Evolutionary conservation across 2,797 vertebrate species (phyloP).

Genomic region (Eleutherodactylus coqui): DNA sequence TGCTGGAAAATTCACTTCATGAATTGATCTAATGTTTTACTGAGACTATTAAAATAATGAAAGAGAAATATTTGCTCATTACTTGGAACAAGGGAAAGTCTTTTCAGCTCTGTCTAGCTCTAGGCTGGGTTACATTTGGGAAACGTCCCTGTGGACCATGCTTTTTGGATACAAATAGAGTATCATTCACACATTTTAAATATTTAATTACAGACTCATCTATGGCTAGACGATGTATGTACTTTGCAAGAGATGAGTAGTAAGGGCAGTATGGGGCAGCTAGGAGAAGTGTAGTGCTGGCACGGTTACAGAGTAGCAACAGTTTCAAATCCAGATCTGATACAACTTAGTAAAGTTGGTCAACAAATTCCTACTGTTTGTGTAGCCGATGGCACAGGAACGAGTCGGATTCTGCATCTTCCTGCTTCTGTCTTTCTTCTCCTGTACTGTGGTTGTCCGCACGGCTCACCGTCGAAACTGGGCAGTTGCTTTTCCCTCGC

Average conservation of each 20-base stretch:
- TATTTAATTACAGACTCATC: not conserved
- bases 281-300: not conserved
- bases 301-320: not conserved
- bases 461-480: no score
- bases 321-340: not conserved
- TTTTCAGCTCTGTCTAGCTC: not conserved
- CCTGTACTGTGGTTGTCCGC: no score
- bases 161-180: not conserved
- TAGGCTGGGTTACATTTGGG: not conserved
- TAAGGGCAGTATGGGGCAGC: not conserved
- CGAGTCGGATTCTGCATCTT: no score
- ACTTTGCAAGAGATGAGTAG: not conserved
- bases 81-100: slow-evolving; percentile 1
- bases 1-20: not conserved
- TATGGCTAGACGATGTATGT: not conserved
- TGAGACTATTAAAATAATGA: slow-evolving; percentile 11
- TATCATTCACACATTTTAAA: not conserved
- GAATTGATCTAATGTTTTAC: not conserved
- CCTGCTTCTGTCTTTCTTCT: no score
- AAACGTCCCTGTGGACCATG: not conserved
- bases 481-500: no score
- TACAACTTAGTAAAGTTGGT: no score
- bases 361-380: no score
- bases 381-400: no score
- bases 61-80: not conserved